Percentiles rank a stretch among this genome's conserved stretches.
These are phyloP conservation scores for Alaudala cheleensis DNA, from an alignment of 2,113 vertebrate species.

Conservation along the genomic window DNA sequence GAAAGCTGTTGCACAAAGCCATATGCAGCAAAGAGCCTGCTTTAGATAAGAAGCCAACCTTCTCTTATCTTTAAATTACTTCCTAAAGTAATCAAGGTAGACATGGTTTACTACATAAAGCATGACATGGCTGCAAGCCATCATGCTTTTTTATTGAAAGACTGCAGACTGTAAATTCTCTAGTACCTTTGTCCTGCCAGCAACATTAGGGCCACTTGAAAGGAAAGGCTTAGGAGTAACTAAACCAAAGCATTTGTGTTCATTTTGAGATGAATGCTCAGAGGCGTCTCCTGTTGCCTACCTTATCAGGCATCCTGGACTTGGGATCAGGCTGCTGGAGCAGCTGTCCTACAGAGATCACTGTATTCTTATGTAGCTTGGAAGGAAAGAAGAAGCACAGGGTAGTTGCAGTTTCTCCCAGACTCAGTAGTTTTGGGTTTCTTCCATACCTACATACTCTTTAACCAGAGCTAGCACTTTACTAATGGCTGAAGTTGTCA, in stretches of 20 bases:
- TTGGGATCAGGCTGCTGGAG: not conserved
- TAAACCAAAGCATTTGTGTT: not conserved
- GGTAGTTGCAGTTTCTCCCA: not conserved
- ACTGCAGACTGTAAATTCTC: not conserved
- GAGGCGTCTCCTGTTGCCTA: not conserved
- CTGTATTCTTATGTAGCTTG: not conserved
- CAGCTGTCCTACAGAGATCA: not conserved
- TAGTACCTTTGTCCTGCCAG: not conserved
- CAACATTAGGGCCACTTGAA: not conserved
- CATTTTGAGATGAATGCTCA: not conserved
- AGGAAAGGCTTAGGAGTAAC: not conserved
- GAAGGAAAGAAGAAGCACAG: not conserved
- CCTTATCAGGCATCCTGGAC: not conserved
- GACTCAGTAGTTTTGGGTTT: not conserved
- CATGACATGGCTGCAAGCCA: not conserved
- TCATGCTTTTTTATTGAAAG: not conserved
- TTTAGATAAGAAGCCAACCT: not conserved
- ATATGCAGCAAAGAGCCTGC: not conserved
- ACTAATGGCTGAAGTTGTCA: not conserved
- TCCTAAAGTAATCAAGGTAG: not conserved
- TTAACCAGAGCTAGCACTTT: not conserved
- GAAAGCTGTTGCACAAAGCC: not conserved
- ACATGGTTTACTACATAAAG: not conserved
- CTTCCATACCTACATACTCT: not conserved
- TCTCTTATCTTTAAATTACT: not conserved